A percentile compares a stretch with the other conserved stretches of the same genome.
phyloP scores from a whole-genome alignment of 2,113 vertebrate species.

The Eonycteris spelaea region DNA sequence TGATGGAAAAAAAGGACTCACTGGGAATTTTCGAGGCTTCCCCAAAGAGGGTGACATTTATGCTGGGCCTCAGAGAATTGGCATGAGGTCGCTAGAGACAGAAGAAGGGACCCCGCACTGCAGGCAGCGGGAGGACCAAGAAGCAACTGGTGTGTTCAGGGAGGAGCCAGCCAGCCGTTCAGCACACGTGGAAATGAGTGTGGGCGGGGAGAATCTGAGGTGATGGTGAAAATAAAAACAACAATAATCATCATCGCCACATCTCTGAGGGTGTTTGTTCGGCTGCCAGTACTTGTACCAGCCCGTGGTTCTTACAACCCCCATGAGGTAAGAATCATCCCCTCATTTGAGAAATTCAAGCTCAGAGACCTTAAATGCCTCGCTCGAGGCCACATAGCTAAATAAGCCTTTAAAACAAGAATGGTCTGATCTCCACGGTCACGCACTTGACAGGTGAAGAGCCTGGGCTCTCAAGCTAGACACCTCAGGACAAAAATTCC shows the following conservation, averaged over 20 bases:
- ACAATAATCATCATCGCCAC: rapidly evolving
- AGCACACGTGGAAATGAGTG: rapidly evolving
- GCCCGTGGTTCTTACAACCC: rapidly evolving
- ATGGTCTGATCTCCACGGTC: neutral
- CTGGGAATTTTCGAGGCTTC: neutral
- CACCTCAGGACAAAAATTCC: neutral
- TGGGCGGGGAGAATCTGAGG: rapidly evolving
- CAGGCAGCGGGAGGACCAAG: neutral
- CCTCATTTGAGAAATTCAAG: neutral
- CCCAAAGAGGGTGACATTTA: neutral
- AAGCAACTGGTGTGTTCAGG: rapidly evolving
- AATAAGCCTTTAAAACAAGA: neutral
- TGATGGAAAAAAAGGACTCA: neutral
- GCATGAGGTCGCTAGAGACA: neutral
- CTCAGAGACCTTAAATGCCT: neutral
- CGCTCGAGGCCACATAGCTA: neutral
- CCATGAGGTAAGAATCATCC: rapidly evolving
- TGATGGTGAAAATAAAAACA: rapidly evolving
- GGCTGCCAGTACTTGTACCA: rapidly evolving
- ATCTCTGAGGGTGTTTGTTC: rapidly evolving
- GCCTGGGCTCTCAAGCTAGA: neutral
- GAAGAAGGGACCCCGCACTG: neutral
- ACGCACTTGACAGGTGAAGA: neutral
- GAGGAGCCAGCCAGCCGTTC: rapidly evolving
- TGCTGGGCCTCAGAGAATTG: neutral